Evolutionary conservation across 2,797 vertebrate genomes (phyloP).

Genomic region (Alectoris magna): DNA sequence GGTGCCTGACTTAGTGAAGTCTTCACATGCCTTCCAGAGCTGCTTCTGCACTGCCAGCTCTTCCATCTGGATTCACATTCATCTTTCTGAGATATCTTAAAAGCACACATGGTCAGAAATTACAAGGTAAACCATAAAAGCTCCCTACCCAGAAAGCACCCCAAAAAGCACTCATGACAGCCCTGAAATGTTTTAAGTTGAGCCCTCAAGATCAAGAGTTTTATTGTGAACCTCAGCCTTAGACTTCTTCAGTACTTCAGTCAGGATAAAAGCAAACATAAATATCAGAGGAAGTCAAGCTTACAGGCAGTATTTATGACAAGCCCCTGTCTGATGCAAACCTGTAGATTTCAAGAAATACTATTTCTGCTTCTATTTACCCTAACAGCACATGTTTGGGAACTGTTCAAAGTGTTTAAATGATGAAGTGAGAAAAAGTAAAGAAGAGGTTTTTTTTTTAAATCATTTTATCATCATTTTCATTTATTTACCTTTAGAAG

Average conservation of each 20-base stretch:
- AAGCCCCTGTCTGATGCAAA: background rate
- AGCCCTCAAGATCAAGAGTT: background rate
- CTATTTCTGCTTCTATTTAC: background rate
- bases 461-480: background rate
- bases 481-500: background rate
- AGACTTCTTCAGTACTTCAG: slow-evolving; percentile 10
- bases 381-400: background rate
- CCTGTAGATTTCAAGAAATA: slow-evolving; percentile 1
- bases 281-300: slow-evolving; percentile 9
- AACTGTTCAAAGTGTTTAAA: background rate
- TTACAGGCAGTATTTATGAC: slow-evolving; percentile 19
- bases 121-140: background rate
- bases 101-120: background rate
- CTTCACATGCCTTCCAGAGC: background rate
- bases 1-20: background rate
- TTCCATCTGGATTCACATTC: background rate
- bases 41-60: background rate
- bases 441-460: background rate
- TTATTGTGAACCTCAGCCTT: background rate
- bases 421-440: background rate
- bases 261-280: slow-evolving; percentile 9
- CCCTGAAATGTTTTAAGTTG: background rate
- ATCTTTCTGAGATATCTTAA: background rate
- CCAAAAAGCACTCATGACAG: background rate
- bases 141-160: background rate